Evolutionary conservation across 2,113 vertebrate genomes (phyloP), one percentile per base, ranked within the genome.

Genomic region (Microcebus murinus): DNA sequence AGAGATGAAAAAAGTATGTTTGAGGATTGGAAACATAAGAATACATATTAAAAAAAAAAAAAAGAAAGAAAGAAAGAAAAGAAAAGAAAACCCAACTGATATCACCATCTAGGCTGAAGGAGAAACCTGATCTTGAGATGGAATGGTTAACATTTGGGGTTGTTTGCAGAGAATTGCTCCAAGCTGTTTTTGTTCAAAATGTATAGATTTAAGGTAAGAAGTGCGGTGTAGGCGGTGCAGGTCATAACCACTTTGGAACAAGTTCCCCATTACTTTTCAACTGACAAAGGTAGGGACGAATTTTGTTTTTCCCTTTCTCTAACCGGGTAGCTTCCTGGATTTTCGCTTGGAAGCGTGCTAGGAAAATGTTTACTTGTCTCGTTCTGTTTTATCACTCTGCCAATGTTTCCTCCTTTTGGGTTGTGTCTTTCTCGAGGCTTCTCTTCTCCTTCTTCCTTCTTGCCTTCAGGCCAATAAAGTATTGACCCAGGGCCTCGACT

Each of bases 161-260:
- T 98, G 99, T 98, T 99, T 98, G 98, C 98, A 98, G 98, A 98
- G 98, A 99, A 99, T 99, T 99, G 98, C 99, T 99, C 99, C 99
- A 99, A 99, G 99, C 98, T 99, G 99, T 98, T 99, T 98, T 98
- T 98, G 96, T 98, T 99, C 98, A 98, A 98, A 99, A 99, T 98
- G 98, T 98, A 98, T 98, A 98, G 98, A 98, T 98, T 98, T 98
- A 98, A 99, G 98, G 99, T 98, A 99, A 99, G 98, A 96, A 96
- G 91, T 92, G 79, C 97, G 74, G 61, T 68, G 85, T 91, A 98
- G 97, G 91, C 98, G 97, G 97, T 74, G 91, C 97, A 97, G 98
- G 98, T 98, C 98, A 98, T 76, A 98, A 97, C 97, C 97, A 96
- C 97, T 98, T 96, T 97, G 98, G 98, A 98, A 97, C 98, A 96